Evolutionary conservation across 1,140 invertebrate species (phyloP).

Genomic region (Magallana ariakensis): DNA sequence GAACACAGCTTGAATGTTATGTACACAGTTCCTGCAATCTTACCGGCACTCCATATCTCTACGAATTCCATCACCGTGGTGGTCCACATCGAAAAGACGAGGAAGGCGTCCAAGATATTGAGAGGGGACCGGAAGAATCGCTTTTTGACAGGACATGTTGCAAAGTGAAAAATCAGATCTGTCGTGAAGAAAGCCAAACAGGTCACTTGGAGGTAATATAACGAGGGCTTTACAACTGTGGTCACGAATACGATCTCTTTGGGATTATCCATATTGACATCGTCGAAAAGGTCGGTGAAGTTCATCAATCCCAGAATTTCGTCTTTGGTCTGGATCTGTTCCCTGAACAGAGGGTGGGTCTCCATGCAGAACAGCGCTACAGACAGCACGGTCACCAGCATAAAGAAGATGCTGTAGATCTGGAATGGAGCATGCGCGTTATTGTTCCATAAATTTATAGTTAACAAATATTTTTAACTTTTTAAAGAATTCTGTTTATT

Average conservation of each 20-base stretch:
- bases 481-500: too few species aligned
- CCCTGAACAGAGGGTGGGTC: slow-evolving; percentile 3
- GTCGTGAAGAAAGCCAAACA: background rate
- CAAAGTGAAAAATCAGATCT: slow-evolving; percentile 14
- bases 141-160: background rate
- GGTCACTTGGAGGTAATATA: slow-evolving; percentile 10
- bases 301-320: background rate
- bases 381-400: slow-evolving; percentile 41
- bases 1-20: background rate
- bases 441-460: too few species aligned
- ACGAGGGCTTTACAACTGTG: background rate
- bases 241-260: slow-evolving; percentile 38
- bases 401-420: slow-evolving; percentile 46
- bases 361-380: slow-evolving; percentile 24
- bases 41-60: background rate
- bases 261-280: slow-evolving; percentile 36
- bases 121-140: background rate
- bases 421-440: slow-evolving; percentile 27
- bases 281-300: background rate
- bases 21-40: background rate
- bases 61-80: background rate
- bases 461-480: too few species aligned
- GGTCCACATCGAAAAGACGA: background rate
- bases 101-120: slow-evolving; percentile 29
- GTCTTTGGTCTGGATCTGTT: background rate